phyloP scores from a whole-genome alignment of 2,797 vertebrate genomes.

The Aeoliscus strigatus region DNA sequence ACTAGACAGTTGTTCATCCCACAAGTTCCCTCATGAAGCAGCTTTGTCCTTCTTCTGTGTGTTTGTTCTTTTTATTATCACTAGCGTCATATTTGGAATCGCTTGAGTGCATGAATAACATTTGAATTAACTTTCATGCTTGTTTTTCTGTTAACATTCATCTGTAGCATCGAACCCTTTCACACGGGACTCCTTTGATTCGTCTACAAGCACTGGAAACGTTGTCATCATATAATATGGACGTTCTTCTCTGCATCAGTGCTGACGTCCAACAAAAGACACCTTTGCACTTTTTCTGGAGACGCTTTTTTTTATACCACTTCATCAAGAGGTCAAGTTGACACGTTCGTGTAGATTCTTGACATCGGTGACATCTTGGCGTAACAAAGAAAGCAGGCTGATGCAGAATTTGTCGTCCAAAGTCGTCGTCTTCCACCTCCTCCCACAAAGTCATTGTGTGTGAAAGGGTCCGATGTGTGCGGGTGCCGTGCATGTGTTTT shows the following conservation, averaged over 20 bases:
- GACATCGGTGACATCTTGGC: too few relatives aligned
- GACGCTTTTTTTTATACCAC: too few relatives aligned
- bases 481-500: conserved; percentile 74
- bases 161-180: conserved; percentile 53
- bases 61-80: conserved; percentile 24
- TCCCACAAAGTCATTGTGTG: conserved; percentile 17
- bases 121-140: conserved; percentile 42
- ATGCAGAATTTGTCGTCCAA: background rate
- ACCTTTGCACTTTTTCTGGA: too few relatives aligned
- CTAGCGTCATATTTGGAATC: conserved; percentile 48
- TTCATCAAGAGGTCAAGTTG: too few relatives aligned
- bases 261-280: too few relatives aligned
- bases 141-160: conserved; percentile 57
- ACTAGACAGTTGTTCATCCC: conserved; percentile 18
- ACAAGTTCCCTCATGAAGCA: conserved; percentile 22
- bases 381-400: too few relatives aligned
- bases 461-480: conserved; percentile 51
- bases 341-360: too few relatives aligned
- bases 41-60: conserved; percentile 36
- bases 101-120: conserved; percentile 54
- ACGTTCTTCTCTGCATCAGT: too few relatives aligned
- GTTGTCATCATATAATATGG: too few relatives aligned
- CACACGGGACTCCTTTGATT: conserved; percentile 4
- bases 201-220: too few relatives aligned
- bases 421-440: background rate